A percentile compares a stretch with the other conserved stretches of the same genome.
Evolutionary conservation across 2,888 invertebrate species (phyloP).

Genomic region (Phytoseiulus persimilis): DNA sequence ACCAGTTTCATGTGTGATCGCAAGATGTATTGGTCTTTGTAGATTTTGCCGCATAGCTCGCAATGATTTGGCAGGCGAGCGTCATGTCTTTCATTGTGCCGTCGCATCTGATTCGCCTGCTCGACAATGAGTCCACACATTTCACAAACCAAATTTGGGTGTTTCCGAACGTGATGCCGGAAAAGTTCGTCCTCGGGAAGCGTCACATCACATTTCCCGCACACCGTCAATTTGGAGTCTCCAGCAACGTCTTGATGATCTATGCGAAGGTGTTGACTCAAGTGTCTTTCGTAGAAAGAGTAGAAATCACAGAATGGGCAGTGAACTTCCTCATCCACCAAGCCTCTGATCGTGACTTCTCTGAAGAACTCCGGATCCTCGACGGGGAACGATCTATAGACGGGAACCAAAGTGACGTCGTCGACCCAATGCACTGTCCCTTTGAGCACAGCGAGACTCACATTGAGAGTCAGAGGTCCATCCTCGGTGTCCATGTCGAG

Average conservation of each 20-base stretch:
- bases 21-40: conserved; percentile 18
- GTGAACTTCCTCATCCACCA: neutral
- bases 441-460: neutral
- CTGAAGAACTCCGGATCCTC: conserved; percentile 10
- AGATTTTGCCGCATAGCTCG: conserved; percentile 15
- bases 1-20: conserved; percentile 14
- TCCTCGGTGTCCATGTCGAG: conserved; percentile 17
- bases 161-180: neutral
- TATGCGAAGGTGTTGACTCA: neutral
- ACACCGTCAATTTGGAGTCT: neutral
- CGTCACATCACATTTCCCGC: conserved; percentile 12
- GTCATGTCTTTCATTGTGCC: conserved; percentile 19
- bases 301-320: conserved; percentile 12
- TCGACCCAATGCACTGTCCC: conserved; percentile 14
- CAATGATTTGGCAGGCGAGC: neutral
- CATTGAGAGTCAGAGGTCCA: conserved; percentile 14
- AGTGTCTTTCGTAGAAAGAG: conserved; percentile 5
- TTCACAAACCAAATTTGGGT: neutral
- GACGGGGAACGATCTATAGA: neutral
- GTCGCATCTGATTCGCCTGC: neutral
- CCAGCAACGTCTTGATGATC: neutral
- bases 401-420: neutral
- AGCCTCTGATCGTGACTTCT: neutral
- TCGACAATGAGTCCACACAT: neutral
- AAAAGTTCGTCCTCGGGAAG: neutral